A percentile compares a stretch with the other conserved stretches of the same genome.
These are phyloP conservation scores for Polyboroides typus DNA, from an alignment of 2,797 vertebrate species.

Conservation along the genomic window DNA sequence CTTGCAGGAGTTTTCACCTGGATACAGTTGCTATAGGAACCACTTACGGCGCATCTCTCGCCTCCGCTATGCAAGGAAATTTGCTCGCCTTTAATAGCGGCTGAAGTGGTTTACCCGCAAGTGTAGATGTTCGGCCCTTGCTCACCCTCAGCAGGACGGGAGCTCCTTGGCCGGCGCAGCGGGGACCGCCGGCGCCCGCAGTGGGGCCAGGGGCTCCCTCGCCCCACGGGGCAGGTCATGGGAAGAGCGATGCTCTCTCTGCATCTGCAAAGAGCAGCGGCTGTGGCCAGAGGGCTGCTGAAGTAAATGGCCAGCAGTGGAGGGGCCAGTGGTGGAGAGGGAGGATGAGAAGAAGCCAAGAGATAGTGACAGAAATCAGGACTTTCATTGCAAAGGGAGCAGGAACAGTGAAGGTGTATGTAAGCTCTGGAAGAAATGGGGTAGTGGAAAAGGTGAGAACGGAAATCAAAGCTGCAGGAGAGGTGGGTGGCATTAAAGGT, in stretches of 20 bases:
- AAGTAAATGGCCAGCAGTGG: not conserved
- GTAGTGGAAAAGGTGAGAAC: not conserved
- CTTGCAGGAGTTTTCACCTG: constrained; percentile 55
- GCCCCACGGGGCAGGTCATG: accelerated
- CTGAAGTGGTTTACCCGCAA: not conserved
- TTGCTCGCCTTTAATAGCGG: not conserved
- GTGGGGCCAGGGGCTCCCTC: not conserved
- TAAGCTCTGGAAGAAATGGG: not conserved
- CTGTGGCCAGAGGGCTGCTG: not conserved
- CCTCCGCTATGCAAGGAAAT: constrained; percentile 6
- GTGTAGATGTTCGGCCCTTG: not conserved
- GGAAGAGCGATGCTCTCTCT: not conserved
- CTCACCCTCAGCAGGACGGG: not conserved
- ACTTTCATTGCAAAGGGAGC: not conserved
- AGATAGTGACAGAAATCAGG: not conserved
- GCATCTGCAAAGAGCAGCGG: not conserved
- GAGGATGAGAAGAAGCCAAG: not conserved
- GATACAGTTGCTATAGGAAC: constrained; percentile 76
- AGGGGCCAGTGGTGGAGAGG: not conserved
- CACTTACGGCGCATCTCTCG: not conserved
- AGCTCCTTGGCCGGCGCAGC: accelerated
- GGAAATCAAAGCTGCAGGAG: not conserved
- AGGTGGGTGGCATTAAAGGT: not conserved
- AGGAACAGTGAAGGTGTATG: not conserved
- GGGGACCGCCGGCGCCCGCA: accelerated